Percentiles rank a stretch among this genome's conserved stretches.
These are phyloP conservation scores for Poecilus cupreus DNA, from an alignment of 2,888 invertebrate genomes.

Conservation along the genomic window DNA sequence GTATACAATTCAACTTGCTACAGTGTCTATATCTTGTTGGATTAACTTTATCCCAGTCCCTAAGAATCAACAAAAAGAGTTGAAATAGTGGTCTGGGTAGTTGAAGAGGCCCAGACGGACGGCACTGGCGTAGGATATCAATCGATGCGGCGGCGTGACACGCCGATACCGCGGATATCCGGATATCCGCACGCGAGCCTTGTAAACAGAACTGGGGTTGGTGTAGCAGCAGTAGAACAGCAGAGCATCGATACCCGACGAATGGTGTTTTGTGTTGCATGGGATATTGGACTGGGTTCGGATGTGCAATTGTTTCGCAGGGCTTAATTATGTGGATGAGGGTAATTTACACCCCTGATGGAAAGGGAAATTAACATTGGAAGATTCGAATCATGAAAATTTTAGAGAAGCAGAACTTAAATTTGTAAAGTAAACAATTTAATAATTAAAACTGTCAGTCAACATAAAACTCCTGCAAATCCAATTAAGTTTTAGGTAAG, in stretches of 20 bases:
- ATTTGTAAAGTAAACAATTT: too few species aligned
- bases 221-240: not conserved
- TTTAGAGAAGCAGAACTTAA: too few species aligned
- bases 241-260: not conserved
- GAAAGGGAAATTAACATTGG: conserved; percentile 19
- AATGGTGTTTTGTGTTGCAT: conserved; percentile 10
- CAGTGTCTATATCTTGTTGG: too few species aligned
- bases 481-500: too few species aligned
- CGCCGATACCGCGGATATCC: conserved; percentile 26
- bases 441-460: too few species aligned
- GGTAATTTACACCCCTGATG: conserved; percentile 13
- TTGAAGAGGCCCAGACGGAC: too few species aligned
- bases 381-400: not conserved
- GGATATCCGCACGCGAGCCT: conserved; percentile 15
- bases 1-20: too few species aligned
- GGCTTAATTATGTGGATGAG: conserved; percentile 23
- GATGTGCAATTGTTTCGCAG: conserved; percentile 28
- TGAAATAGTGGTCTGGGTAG: too few species aligned
- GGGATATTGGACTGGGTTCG: not conserved
- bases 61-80: too few species aligned
- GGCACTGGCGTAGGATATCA: conserved; percentile 5
- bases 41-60: too few species aligned
- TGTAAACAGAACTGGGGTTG: not conserved
- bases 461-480: too few species aligned
- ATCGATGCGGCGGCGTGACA: conserved; percentile 14